phyloP scores from a whole-genome alignment of 2,888 invertebrate genomes.

The Limenitis camilla region DNA sequence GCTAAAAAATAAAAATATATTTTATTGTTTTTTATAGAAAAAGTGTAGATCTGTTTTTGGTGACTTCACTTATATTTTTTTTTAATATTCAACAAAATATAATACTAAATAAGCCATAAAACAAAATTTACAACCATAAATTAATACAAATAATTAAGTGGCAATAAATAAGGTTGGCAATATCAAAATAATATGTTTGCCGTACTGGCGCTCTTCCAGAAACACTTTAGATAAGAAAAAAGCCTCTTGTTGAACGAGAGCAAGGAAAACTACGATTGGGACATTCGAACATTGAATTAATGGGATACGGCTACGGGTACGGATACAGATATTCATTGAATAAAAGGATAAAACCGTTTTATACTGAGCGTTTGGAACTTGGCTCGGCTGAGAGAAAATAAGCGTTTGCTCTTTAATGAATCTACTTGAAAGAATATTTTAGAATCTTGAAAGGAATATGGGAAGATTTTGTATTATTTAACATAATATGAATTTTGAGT shows the following conservation, averaged over 20 bases:
- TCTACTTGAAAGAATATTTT: neutral
- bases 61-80: too few relatives aligned
- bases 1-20: too few relatives aligned
- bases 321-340: slow-evolving; percentile 25
- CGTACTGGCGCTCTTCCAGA: slow-evolving; percentile 57
- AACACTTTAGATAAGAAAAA: slow-evolving; percentile 57
- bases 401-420: slow-evolving; percentile 5
- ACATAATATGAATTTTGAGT: too few relatives aligned
- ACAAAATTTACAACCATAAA: slow-evolving; percentile 33
- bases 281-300: slow-evolving; percentile 49
- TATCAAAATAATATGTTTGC: slow-evolving; percentile 32
- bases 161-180: slow-evolving; percentile 56
- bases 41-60: too few relatives aligned
- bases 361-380: slow-evolving; percentile 21
- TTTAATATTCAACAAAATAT: too few relatives aligned
- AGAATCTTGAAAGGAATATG: neutral
- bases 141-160: slow-evolving; percentile 66
- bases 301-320: slow-evolving; percentile 25
- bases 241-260: slow-evolving; percentile 27
- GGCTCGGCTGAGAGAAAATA: slow-evolving; percentile 8
- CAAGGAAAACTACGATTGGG: slow-evolving; percentile 31
- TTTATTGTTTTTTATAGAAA: too few relatives aligned
- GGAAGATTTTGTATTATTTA: too few relatives aligned
- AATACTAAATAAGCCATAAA: neutral
- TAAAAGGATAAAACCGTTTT: slow-evolving; percentile 22